Base-by-base conservation (phyloP, 1,140 invertebrate species). In the Psix sp. region DNA sequence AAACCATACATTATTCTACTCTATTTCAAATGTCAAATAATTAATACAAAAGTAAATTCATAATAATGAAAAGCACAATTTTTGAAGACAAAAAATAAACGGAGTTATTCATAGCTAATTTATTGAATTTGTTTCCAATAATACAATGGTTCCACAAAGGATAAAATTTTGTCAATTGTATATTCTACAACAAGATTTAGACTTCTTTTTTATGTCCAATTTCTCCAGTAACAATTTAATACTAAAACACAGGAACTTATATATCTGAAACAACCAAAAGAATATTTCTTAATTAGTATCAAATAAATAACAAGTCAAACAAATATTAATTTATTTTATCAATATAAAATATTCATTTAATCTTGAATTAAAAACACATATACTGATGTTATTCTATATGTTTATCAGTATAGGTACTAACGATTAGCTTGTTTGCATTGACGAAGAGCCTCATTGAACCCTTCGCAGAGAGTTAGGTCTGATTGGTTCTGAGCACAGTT, bases 391-490 rank as follows among this genome's bases (percentile, higher is more conserved):
- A n/a, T n/a, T n/a, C n/a, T n/a, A n/a, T n/a, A n/a, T n/a, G n/a
- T n/a, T n/a, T n/a, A n/a, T n/a, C n/a, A n/a, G n/a, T n/a, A n/a
- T n/a, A n/a, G n/a, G n/a, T n/a, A 86, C 85, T 84, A 65, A 89
- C 89, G 74, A 49, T 89, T 83, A 39, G 78, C 62, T 62, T 74
- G 72, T 89, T 95, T 95, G 93, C 96, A 98, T 83, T 97, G 94
- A 75, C 95, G 92, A 62, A 98, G 88, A 51, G 94, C 95, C 86
- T 97, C 95, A 83, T 97, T 97, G 85, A 98, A 98, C 36, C 95
- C 96, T 77, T 96, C 92, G 81, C 96, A 98, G 1, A 98, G 89
- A 2, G 91, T 90, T 5, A 98, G 83, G 84, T 97, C 96, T 20
- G 90, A 89, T 79, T 96, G 94, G 35, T 92, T 92, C 78, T 95